Percentiles rank a stretch among this genome's conserved stretches.
Conservation (phyloP, 2,888 invertebrate genomes). For the Ischnura elegans region DNA sequence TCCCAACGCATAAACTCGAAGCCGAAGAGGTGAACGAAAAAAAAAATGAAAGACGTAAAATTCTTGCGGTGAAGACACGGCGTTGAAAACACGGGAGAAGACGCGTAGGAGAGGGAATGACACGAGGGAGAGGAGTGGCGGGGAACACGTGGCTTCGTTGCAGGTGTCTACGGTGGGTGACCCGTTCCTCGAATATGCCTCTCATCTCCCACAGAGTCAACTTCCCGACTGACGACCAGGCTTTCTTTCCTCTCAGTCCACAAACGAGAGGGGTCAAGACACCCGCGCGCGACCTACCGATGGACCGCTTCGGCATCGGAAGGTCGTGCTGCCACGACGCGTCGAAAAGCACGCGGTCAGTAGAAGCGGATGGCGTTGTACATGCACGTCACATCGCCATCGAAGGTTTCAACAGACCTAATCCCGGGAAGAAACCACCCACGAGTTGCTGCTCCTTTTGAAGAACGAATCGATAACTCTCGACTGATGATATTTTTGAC, state of each 20-base stretch:
- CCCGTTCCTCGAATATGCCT: slow-evolving; percentile 1
- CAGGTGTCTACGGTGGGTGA: background rate
- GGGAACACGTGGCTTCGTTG: slow-evolving; percentile 36
- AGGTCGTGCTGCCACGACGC: background rate
- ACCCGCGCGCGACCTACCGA: background rate
- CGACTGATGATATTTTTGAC: no score
- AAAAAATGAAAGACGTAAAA: background rate
- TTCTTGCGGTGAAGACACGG: background rate
- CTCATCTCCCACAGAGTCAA: background rate
- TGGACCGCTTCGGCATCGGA: background rate
- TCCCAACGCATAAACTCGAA: background rate
- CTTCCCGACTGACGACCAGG: background rate
- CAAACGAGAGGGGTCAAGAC: background rate
- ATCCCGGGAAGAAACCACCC: background rate
- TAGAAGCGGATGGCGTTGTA: background rate
- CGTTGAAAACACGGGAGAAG: no score
- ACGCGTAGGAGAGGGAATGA: background rate
- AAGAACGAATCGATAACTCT: no score
- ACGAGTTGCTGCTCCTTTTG: no score
- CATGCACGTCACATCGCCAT: background rate
- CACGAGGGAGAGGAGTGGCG: background rate
- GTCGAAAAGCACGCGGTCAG: background rate
- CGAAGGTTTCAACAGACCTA: background rate
- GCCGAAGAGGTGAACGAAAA: background rate
- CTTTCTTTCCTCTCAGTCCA: background rate